Percentiles rank a stretch among this genome's conserved stretches.
Evolutionary conservation across 2,888 invertebrate genomes (phyloP).

Genomic region (Noctua janthina): DNA sequence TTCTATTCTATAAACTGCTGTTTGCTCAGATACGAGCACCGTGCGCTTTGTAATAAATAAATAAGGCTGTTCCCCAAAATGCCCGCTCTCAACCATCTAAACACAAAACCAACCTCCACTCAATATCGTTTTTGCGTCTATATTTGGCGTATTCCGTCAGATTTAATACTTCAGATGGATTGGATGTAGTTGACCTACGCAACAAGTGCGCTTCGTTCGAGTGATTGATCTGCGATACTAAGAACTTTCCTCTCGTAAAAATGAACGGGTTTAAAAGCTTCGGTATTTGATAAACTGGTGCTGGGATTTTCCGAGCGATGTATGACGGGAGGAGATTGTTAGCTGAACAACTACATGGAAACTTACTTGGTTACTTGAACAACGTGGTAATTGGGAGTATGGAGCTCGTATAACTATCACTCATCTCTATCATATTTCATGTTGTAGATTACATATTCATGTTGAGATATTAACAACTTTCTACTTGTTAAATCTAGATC

Average conservation of each 20-base stretch:
- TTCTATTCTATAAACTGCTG: too few relatives aligned
- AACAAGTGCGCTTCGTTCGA: constrained; percentile 43
- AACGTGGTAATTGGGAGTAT: background rate
- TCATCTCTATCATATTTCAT: background rate
- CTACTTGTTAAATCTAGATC: background rate
- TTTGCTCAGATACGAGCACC: too few relatives aligned
- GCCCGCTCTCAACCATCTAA: background rate
- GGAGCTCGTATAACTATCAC: background rate
- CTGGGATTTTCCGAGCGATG: constrained; percentile 17
- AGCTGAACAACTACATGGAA: background rate
- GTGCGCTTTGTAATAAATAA: too few relatives aligned
- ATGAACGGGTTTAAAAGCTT: constrained; percentile 24
- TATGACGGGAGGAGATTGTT: background rate
- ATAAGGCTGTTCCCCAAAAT: background rate
- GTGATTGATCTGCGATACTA: constrained; percentile 47
- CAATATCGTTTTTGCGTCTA: constrained; percentile 3
- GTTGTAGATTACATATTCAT: background rate
- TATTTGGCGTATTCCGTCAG: constrained; percentile 21
- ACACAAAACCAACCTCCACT: background rate
- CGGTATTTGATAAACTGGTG: background rate
- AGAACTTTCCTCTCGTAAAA: constrained; percentile 47
- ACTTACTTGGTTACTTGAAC: background rate
- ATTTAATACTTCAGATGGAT: constrained; percentile 41
- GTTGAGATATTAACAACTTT: background rate
- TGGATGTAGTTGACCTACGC: constrained; percentile 38